These are phyloP conservation scores for Phyllostomus discolor DNA, from an alignment of 2,113 vertebrate genomes.

Conservation along the genomic window DNA sequence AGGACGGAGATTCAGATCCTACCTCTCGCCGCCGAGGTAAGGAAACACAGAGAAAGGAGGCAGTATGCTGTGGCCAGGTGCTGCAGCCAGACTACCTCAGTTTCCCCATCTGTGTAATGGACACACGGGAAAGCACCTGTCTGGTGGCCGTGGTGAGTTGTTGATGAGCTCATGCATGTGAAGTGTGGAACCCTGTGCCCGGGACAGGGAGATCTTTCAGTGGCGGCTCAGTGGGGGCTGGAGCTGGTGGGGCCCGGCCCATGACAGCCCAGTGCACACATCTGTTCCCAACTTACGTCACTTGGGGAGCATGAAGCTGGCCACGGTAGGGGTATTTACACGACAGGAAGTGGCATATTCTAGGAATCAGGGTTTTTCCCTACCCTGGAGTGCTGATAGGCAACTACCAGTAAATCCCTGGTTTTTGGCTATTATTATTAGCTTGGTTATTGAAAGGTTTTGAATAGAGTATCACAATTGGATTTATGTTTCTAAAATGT, in stretches of 20 bases:
- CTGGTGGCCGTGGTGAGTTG: neutral
- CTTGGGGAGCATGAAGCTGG: neutral
- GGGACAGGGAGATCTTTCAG: neutral
- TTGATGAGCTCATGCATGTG: neutral
- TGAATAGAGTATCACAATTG: too few relatives aligned
- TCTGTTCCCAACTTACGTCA: neutral
- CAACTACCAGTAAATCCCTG: neutral
- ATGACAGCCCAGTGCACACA: fast-evolving
- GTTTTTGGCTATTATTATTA: neutral
- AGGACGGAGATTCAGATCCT: neutral
- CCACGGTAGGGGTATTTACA: neutral
- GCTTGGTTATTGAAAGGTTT: neutral
- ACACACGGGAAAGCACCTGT: too few relatives aligned
- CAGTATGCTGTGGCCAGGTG: neutral
- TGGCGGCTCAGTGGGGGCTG: neutral
- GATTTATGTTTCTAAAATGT: neutral
- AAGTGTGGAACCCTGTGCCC: neutral
- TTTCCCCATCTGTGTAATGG: neutral
- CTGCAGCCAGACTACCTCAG: neutral
- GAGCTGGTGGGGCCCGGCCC: neutral
- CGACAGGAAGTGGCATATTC: fast-evolving
- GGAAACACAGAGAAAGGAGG: neutral
- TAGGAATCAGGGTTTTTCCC: neutral
- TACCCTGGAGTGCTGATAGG: fast-evolving
- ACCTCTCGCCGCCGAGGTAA: neutral